Conservation (phyloP, 2,113 vertebrate species). For the Patagioenas fasciata region DNA sequence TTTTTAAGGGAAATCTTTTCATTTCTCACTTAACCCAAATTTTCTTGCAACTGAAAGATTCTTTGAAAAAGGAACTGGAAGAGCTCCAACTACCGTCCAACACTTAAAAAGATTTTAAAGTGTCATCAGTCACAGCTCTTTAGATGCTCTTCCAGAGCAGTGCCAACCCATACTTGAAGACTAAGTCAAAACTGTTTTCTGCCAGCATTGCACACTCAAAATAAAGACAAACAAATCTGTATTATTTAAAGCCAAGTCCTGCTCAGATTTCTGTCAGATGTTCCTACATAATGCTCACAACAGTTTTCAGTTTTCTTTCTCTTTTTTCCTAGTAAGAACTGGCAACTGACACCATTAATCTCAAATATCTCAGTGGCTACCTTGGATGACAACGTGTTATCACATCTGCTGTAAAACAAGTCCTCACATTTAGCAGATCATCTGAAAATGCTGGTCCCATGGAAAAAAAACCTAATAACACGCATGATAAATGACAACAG, state of each 20-base stretch:
- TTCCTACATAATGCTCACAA: not conserved
- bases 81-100: conserved; percentile 39
- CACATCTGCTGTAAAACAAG: not conserved
- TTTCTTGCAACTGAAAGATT: not conserved
- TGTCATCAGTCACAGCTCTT: conserved; percentile 18
- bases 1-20: not conserved
- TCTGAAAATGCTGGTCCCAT: not conserved
- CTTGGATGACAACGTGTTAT: rapidly evolving
- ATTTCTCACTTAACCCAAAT: not conserved
- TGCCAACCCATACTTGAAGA: not conserved
- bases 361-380: not conserved
- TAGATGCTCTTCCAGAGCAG: not conserved
- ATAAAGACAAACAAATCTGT: not conserved
- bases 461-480: not conserved
- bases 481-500: not conserved
- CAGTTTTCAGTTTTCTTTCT: rapidly evolving
- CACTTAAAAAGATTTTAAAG: conserved; percentile 19
- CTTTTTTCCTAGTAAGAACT: not conserved
- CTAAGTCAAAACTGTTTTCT: not conserved
- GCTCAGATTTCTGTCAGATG: not conserved
- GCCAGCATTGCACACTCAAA: not conserved
- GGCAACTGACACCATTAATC: not conserved
- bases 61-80: conserved; percentile 34
- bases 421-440: not conserved
- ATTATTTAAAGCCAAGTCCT: not conserved